These are phyloP conservation scores for Himantopus leucocephalus DNA, from an alignment of 2,113 vertebrate species.

Conservation along the genomic window DNA sequence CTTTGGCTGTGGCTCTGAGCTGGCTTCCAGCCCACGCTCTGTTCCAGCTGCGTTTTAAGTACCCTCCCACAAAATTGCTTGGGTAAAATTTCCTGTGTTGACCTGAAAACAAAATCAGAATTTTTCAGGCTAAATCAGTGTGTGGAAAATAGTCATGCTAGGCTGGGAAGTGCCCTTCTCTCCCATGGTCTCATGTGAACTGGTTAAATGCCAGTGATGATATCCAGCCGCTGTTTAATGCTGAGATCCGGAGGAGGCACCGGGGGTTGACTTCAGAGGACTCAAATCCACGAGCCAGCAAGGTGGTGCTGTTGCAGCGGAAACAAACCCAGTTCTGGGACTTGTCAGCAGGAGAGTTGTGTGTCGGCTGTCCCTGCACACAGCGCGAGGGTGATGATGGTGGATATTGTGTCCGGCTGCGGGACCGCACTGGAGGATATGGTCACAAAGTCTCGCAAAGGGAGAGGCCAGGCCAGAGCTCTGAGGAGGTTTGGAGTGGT, in stretches of 20 bases:
- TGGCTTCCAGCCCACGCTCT: neutral
- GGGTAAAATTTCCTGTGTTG: neutral
- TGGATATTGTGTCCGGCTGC: neutral
- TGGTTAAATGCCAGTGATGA: neutral
- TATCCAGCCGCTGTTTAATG: neutral
- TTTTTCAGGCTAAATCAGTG: neutral
- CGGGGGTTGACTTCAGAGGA: neutral
- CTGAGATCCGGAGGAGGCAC: neutral
- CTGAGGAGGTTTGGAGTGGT: neutral
- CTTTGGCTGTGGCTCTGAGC: neutral
- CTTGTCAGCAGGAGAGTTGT: fast-evolving
- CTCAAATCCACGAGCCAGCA: neutral
- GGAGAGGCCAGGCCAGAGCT: neutral
- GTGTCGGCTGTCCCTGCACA: neutral
- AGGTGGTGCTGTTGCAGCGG: neutral
- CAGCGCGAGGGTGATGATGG: neutral
- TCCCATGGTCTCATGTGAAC: fast-evolving
- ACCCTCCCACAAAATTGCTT: neutral
- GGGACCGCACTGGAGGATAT: too few relatives aligned
- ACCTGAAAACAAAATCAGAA: neutral
- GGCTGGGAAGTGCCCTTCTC: neutral
- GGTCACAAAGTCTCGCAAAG: fast-evolving
- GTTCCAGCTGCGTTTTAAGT: neutral
- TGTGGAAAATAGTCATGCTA: fast-evolving
- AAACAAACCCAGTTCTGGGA: neutral